Evolutionary conservation across 2,888 invertebrate genomes (phyloP).

Genomic region (Idaea aversata): DNA sequence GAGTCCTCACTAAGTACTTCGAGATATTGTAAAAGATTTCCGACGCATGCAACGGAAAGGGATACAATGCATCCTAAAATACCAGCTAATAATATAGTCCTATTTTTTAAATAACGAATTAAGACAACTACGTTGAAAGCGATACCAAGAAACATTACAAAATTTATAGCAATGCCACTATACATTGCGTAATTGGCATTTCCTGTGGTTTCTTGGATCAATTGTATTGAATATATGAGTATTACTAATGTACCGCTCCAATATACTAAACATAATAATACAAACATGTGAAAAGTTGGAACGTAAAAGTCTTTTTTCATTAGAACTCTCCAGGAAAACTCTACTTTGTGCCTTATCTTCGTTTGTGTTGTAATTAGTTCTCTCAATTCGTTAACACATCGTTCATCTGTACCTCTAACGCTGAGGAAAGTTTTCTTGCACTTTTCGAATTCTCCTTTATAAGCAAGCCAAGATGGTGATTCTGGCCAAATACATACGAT

Average conservation of each 20-base stretch:
- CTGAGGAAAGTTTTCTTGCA: conserved; percentile 7
- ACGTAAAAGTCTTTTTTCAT: conserved; percentile 11
- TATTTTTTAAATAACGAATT: conserved; percentile 11
- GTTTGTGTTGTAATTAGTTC: conserved; percentile 1
- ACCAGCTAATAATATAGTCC: conserved; percentile 12
- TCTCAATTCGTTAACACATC: neutral
- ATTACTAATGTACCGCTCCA: conserved; percentile 14
- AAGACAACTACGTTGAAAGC: conserved; percentile 4
- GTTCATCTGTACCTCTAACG: conserved; percentile 4
- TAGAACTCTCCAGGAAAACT: neutral
- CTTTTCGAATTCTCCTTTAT: conserved; percentile 7
- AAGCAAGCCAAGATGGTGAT: conserved; percentile 10
- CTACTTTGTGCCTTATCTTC: neutral
- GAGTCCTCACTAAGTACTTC: neutral
- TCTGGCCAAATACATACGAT: conserved; percentile 6
- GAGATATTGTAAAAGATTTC: neutral
- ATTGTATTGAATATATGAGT: conserved; percentile 11
- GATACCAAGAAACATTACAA: conserved; percentile 10
- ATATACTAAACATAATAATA: conserved; percentile 10
- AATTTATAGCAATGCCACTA: conserved; percentile 15
- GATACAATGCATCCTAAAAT: conserved; percentile 8
- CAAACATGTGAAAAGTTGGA: conserved; percentile 9
- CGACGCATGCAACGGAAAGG: neutral
- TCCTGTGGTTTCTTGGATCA: conserved; percentile 9
- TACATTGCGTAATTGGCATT: conserved; percentile 7